Base-by-base conservation (phyloP, 2,888 invertebrate species). In the Bellardia pandia region DNA sequence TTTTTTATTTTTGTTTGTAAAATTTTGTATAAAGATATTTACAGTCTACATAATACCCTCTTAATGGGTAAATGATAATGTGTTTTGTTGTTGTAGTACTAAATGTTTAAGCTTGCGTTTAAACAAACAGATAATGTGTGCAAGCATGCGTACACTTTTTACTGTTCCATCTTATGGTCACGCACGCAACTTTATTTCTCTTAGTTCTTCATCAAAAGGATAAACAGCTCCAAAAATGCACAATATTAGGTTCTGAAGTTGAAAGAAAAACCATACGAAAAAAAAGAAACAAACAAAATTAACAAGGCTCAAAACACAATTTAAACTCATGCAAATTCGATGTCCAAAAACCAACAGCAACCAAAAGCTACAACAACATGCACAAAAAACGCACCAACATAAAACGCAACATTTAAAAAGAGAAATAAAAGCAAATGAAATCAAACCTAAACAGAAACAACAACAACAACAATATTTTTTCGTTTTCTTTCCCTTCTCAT, bases 221-320 rank as follows among this genome's bases (percentile, higher is more conserved):
- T 88, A 88, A 89, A 80, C 75, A 79, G 76, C 37, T 42, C 64
- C 30, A 56, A 76, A 72, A 51, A 66, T n/a, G 64, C 53, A 75
- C 60, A 58, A 76, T 87, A 62, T 81, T 76, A 66, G 71, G 72
- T 86, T 84, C 51, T 76, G 60, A 60, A 71, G 69, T 53, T 83
- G 13, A 79, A 76, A 78, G 66, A 42, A 37, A 80, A 69, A n/a
- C 37, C 14, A 75, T 56, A 16, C 58, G n/a, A n/a, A 51, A 13
- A 53, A 75, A 30, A 82, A 82, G 23, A 66, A 68, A 66, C 51
- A 37, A 80, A 81, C 81, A 91, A 91, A 91, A 90, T 90, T 91
- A 92, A 92, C 92, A 92, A 92, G 91, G 77, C 90, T 90, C 91
- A 89, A 91, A 92, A 92, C 92, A 92, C 92, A 92, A 91, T 91